A percentile compares a stretch with the other conserved stretches of the same genome.
Evolutionary conservation across 2,888 invertebrate species (phyloP).

Genomic region (Clivina fossor): DNA sequence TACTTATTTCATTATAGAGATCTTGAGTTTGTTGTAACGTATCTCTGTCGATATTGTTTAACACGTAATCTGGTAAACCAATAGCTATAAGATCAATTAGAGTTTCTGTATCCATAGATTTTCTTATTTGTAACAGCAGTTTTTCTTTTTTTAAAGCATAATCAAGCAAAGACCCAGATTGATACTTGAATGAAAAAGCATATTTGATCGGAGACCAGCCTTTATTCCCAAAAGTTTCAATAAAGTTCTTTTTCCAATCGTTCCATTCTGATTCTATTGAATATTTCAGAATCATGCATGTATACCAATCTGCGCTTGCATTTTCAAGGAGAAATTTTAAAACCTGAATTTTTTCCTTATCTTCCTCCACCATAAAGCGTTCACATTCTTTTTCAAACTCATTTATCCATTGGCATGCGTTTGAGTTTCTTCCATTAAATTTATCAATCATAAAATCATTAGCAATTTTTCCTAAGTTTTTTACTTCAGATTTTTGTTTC

Average conservation of each 20-base stretch:
- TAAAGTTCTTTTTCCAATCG: conserved; percentile 25
- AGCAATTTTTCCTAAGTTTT: conserved; percentile 34
- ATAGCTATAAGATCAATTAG: conserved; percentile 44
- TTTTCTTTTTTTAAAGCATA: conserved; percentile 40
- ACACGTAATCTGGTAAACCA: conserved; percentile 43
- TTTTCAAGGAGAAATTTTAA: conserved; percentile 36
- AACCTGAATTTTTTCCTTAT: conserved; percentile 36
- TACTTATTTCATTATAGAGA: conserved; percentile 44
- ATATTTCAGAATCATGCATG: conserved; percentile 15
- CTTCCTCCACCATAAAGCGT: conserved; percentile 34
- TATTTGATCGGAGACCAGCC: conserved; percentile 41
- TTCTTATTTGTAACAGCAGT: conserved; percentile 38
- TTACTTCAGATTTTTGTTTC: conserved; percentile 12
- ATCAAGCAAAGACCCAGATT: conserved; percentile 41
- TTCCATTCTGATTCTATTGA: conserved; percentile 17
- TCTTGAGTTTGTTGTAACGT: conserved; percentile 42
- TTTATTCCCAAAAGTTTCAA: conserved; percentile 42
- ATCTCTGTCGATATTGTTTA: conserved; percentile 44
- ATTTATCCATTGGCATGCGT: conserved; percentile 39
- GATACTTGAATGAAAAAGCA: conserved; percentile 40
- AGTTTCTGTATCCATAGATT: conserved; percentile 39
- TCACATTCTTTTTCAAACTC: conserved; percentile 40
- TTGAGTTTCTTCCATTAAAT: conserved; percentile 38
- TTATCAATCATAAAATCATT: conserved; percentile 38
- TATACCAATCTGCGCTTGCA: conserved; percentile 10